Conservation (phyloP, 2,888 invertebrate species). For the Drosophila kokeensis region DNA sequence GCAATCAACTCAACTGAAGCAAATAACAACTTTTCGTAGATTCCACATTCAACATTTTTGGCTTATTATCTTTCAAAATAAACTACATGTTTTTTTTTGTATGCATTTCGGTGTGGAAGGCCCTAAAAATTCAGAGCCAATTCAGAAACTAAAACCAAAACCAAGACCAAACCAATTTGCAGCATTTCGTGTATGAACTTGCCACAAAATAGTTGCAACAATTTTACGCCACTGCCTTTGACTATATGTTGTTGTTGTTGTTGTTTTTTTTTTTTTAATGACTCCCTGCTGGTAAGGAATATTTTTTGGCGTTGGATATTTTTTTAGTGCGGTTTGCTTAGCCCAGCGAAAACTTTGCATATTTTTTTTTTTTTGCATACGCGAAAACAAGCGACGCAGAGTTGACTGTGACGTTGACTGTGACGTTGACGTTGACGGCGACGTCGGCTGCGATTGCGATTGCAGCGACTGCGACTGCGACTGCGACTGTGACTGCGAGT, state of each 20-base stretch:
- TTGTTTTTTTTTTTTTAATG: neutral
- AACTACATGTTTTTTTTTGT: neutral
- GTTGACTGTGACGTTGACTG: slow-evolving; percentile 3
- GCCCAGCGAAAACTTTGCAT: slow-evolving; percentile 48
- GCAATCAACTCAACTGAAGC: neutral
- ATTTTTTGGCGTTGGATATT: slow-evolving; percentile 14
- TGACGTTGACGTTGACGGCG: slow-evolving; percentile 2
- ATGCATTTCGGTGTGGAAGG: neutral
- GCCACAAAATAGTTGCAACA: slow-evolving; percentile 63
- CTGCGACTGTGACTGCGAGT: slow-evolving; percentile 12
- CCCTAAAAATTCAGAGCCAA: slow-evolving; percentile 25
- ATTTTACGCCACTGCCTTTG: slow-evolving; percentile 32
- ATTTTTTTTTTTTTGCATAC: slow-evolving; percentile 43
- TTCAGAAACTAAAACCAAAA: slow-evolving; percentile 18
- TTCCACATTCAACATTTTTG: neutral
- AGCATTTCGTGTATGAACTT: slow-evolving; percentile 59
- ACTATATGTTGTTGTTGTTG: slow-evolving; percentile 22
- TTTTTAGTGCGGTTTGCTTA: slow-evolving; percentile 18
- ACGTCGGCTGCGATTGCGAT: slow-evolving; percentile 6
- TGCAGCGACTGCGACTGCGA: slow-evolving; percentile 12
- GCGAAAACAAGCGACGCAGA: slow-evolving; percentile 39
- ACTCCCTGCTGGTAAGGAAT: neutral
- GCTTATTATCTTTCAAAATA: slow-evolving; percentile 11
- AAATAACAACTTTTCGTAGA: neutral
- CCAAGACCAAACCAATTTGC: slow-evolving; percentile 69